These are phyloP conservation scores for Gymnosoma rotundatum DNA, from an alignment of 2,888 invertebrate species.

Conservation along the genomic window DNA sequence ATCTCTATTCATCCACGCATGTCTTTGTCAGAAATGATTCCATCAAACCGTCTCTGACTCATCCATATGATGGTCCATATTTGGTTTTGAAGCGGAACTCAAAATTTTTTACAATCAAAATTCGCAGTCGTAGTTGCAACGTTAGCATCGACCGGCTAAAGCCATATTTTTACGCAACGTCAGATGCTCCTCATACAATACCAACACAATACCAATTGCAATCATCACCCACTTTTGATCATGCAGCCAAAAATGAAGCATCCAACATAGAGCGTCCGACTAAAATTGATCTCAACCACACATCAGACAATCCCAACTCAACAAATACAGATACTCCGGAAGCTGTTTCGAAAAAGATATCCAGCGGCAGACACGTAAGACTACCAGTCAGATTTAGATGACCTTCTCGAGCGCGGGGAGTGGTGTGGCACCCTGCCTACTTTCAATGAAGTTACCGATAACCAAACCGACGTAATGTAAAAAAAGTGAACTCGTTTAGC, in stretches of 20 bases:
- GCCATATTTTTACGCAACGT: neutral
- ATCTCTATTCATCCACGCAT: constrained; percentile 23
- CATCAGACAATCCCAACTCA: neutral
- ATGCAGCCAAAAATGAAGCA: too few species aligned
- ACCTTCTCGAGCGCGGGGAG: neutral
- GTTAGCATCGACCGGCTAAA: constrained; percentile 45
- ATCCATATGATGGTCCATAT: constrained; percentile 60
- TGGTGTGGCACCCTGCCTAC: neutral
- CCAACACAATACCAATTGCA: too few species aligned
- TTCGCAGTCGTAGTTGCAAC: constrained; percentile 5
- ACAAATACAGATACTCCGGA: neutral
- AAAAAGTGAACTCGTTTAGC: too few species aligned
- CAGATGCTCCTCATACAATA: too few species aligned
- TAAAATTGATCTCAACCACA: neutral
- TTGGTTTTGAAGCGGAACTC: constrained; percentile 6
- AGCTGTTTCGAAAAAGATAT: neutral
- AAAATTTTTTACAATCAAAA: constrained; percentile 45
- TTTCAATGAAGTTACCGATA: too few species aligned
- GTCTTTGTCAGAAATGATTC: constrained; percentile 60
- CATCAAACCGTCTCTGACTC: constrained; percentile 35
- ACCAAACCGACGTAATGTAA: too few species aligned
- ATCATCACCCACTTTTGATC: neutral
- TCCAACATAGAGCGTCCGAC: neutral
- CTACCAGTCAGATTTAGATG: neutral
- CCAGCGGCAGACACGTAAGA: neutral